Conservation (phyloP, 35 echinoderm and acorn worm genomes). For the Apostichopus californicus region DNA sequence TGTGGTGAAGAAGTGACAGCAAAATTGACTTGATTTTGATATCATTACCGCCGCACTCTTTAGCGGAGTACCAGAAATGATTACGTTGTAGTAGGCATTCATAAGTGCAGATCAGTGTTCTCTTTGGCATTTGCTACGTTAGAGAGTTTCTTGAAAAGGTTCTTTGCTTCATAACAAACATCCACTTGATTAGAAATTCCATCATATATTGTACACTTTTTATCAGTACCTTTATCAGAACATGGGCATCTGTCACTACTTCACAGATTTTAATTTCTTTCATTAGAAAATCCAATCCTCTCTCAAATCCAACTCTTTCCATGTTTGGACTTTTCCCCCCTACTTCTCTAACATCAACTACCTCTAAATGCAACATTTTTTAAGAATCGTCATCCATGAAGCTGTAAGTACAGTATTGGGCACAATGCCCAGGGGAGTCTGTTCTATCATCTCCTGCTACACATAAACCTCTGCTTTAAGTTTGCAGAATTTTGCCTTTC, state of each 20-base stretch:
- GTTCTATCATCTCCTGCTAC: slow-evolving; percentile 53
- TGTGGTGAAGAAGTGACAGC: slow-evolving; percentile 48
- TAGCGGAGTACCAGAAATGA: slow-evolving; percentile 54
- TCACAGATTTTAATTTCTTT: slow-evolving; percentile 1
- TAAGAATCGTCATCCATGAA: slow-evolving; percentile 35
- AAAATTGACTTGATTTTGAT: slow-evolving; percentile 13
- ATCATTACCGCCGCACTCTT: not conserved
- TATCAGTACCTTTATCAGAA: slow-evolving; percentile 44
- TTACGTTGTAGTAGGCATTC: slow-evolving; percentile 38
- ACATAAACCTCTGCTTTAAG: slow-evolving; percentile 12
- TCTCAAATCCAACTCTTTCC: slow-evolving; percentile 2
- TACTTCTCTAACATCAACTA: slow-evolving; percentile 40
- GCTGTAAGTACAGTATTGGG: slow-evolving; percentile 51
- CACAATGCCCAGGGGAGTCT: slow-evolving; percentile 47
- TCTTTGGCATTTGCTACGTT: slow-evolving; percentile 47
- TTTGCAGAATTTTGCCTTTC: slow-evolving; percentile 9
- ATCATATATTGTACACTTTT: slow-evolving; percentile 35
- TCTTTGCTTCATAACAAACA: slow-evolving; percentile 60
- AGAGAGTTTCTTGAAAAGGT: slow-evolving; percentile 50
- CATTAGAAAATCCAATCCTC: slow-evolving; percentile 57
- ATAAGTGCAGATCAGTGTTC: not conserved
- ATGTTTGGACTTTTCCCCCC: slow-evolving; percentile 54
- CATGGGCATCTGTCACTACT: slow-evolving; percentile 52
- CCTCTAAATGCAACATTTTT: slow-evolving; percentile 24
- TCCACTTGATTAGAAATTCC: slow-evolving; percentile 50